Evolutionary conservation across 2,888 invertebrate genomes (phyloP).

Genomic region (Eilema griseolum): DNA sequence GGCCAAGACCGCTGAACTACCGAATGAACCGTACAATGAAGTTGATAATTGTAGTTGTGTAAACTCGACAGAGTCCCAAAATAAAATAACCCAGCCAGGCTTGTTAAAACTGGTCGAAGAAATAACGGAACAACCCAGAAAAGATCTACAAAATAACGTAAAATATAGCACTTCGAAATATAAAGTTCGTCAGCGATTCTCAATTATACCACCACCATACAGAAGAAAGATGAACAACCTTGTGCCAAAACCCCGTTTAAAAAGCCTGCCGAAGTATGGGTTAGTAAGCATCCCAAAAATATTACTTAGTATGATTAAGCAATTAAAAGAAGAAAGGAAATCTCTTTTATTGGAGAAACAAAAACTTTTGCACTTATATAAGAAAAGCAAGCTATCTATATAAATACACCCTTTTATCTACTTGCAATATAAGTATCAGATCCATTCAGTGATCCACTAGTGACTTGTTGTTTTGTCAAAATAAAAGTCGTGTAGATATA

Average conservation of each 20-base stretch:
- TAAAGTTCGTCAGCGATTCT: neutral
- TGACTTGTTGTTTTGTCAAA: too few species aligned
- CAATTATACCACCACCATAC: neutral
- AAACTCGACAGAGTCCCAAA: too few species aligned
- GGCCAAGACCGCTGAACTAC: too few species aligned
- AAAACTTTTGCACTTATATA: neutral
- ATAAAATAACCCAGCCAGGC: too few species aligned
- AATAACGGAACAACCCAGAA: neutral
- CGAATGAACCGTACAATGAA: too few species aligned
- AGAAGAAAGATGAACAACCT: neutral
- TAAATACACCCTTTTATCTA: neutral
- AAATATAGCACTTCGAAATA: too few species aligned
- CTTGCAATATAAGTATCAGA: too few species aligned
- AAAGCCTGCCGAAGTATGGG: neutral
- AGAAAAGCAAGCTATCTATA: neutral
- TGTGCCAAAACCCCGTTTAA: neutral
- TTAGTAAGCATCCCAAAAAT: neutral
- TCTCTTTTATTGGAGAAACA: neutral
- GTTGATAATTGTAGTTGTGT: too few species aligned
- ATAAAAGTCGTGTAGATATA: too few species aligned
- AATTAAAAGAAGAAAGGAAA: constrained; percentile 9
- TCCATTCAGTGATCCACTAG: too few species aligned
- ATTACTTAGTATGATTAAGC: constrained; percentile 8
- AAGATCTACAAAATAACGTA: too few species aligned
- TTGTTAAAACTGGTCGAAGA: neutral